These are phyloP conservation scores for Camelus dromedarius DNA, from an alignment of 2,113 vertebrate genomes.

Conservation along the genomic window DNA sequence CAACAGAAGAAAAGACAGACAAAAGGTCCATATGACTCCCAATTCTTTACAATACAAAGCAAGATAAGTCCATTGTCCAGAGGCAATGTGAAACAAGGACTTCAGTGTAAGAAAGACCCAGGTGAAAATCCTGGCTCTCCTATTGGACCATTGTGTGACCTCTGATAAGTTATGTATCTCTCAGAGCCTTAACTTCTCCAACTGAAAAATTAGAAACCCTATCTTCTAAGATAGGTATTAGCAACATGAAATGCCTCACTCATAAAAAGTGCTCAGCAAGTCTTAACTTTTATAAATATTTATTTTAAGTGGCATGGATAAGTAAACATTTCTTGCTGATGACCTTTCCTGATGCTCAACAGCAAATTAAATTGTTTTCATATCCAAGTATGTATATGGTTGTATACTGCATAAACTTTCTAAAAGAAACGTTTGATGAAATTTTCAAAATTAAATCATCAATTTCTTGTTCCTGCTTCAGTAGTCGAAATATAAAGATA, in stretches of 20 bases:
- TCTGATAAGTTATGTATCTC: not conserved
- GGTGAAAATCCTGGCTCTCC: not conserved
- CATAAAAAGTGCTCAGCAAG: not conserved
- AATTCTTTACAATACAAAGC: conserved; percentile 25
- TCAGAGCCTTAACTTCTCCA: not conserved
- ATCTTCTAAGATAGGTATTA: not conserved
- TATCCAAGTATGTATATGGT: not conserved
- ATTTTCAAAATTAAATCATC: not conserved
- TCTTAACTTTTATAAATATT: not conserved
- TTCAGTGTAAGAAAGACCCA: not conserved
- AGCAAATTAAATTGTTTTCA: not conserved
- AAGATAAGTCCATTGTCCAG: not conserved
- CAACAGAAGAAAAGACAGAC: not conserved
- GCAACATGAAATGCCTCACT: not conserved
- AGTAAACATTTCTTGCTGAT: not conserved
- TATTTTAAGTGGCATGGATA: not conserved
- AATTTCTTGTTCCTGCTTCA: not conserved
- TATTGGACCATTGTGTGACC: not conserved
- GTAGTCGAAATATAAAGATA: conserved; percentile 15
- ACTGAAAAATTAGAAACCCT: not conserved
- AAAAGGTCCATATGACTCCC: not conserved
- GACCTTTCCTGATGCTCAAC: not conserved
- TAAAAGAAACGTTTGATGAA: not conserved
- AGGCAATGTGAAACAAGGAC: not conserved
- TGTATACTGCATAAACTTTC: not conserved